phyloP scores from a whole-genome alignment of 2,888 invertebrate species.

The Venusia cambrica region DNA sequence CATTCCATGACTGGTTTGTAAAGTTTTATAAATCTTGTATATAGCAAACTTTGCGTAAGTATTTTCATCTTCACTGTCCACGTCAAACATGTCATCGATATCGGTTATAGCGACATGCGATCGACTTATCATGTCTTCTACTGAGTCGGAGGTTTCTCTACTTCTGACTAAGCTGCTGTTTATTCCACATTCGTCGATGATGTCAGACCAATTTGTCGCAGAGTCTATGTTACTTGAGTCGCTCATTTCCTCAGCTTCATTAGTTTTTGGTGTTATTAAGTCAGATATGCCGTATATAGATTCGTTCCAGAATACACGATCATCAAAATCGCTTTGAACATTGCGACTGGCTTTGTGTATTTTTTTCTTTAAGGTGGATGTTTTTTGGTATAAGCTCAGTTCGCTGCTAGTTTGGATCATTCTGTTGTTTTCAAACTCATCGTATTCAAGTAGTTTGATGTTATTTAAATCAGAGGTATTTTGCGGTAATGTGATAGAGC shows the following conservation, averaged over 20 bases:
- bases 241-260: constrained; percentile 18
- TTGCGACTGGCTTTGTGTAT: constrained; percentile 51
- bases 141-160: constrained; percentile 34
- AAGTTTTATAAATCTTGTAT: constrained; percentile 58
- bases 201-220: constrained; percentile 59
- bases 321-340: constrained; percentile 41
- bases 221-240: constrained; percentile 34
- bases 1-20: constrained; percentile 49
- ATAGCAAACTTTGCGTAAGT: constrained; percentile 61
- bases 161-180: constrained; percentile 42
- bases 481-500: constrained; percentile 30
- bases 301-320: constrained; percentile 59
- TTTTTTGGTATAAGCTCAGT: constrained; percentile 35
- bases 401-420: constrained; percentile 37
- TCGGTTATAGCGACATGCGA: constrained; percentile 45
- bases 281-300: constrained; percentile 64
- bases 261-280: constrained; percentile 28
- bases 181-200: constrained; percentile 50
- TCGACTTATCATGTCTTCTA: constrained; percentile 52
- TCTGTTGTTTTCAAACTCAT: constrained; percentile 55
- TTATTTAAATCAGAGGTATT: constrained; percentile 42
- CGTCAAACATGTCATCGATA: constrained; percentile 42
- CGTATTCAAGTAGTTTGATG: constrained; percentile 55
- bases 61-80: constrained; percentile 45
- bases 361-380: constrained; percentile 58